phyloP scores from a whole-genome alignment of 2,888 invertebrate species.

The Perizoma flavofasciatum region DNA sequence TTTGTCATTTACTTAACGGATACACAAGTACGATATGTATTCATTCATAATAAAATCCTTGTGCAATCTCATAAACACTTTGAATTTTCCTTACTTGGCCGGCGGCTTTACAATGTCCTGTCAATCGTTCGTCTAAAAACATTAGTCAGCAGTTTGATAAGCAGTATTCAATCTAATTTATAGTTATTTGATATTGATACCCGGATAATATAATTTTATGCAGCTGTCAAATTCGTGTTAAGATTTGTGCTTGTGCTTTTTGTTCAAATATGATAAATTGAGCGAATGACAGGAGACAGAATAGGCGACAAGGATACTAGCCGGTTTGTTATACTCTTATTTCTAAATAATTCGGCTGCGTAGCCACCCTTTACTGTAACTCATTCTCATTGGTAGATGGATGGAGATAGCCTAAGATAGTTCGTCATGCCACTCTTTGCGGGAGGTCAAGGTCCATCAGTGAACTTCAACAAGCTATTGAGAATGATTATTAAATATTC shows the following conservation, averaged over 20 bases:
- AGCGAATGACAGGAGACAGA: conserved; percentile 26
- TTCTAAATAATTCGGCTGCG: too few species aligned
- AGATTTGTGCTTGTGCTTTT: conserved; percentile 25
- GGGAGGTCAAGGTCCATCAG: too few species aligned
- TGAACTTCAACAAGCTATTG: too few species aligned
- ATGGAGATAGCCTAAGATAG: too few species aligned
- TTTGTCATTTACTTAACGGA: background rate
- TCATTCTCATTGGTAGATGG: too few species aligned
- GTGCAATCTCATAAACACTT: background rate
- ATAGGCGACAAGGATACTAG: conserved; percentile 18
- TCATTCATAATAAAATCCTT: too few species aligned
- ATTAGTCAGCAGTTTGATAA: conserved; percentile 53
- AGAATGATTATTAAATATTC: too few species aligned
- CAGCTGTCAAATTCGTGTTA: conserved; percentile 33
- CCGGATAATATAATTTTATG: conserved; percentile 39
- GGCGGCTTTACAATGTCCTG: conserved; percentile 35
- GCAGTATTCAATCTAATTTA: conserved; percentile 35
- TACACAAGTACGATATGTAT: background rate
- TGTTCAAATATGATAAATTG: conserved; percentile 21
- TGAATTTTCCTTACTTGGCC: conserved; percentile 19
- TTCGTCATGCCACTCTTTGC: too few species aligned
- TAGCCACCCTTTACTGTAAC: too few species aligned
- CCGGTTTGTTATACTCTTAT: background rate
- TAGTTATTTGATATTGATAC: conserved; percentile 33
- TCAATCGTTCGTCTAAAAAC: conserved; percentile 48